Percentiles rank a stretch among this genome's conserved stretches.
phyloP scores from a whole-genome alignment of 2,888 invertebrate species.

The Ischnura elegans region DNA sequence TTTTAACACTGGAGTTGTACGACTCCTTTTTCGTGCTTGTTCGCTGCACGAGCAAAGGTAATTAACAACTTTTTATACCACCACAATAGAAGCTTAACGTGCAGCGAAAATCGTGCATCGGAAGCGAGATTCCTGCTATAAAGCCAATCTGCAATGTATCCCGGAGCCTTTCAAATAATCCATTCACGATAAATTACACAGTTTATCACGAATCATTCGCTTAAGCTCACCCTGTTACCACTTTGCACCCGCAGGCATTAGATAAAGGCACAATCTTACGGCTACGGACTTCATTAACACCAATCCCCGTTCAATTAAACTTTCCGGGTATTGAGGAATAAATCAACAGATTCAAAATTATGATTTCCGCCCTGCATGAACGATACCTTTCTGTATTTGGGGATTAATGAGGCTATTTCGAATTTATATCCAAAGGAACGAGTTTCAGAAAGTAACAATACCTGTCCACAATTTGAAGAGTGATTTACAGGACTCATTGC shows the following conservation, averaged over 20 bases:
- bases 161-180: neutral
- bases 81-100: neutral
- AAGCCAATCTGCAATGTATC: neutral
- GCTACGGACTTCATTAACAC: neutral
- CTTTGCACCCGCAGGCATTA: slow-evolving; percentile 7
- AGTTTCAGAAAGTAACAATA: neutral
- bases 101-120: neutral
- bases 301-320: neutral
- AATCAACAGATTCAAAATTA: neutral
- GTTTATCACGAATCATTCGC: neutral
- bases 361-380: neutral
- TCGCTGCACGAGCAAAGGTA: no score
- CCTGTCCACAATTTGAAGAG: neutral
- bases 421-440: neutral
- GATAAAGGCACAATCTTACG: neutral
- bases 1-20: no score
- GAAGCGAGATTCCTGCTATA: neutral
- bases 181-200: neutral
- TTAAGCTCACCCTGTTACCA: neutral
- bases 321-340: slow-evolving; percentile 6
- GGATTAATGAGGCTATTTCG: neutral
- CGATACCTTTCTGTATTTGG: neutral
- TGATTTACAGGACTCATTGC: no score
- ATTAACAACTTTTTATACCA: no score
- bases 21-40: no score